Evolutionary conservation across 2,888 invertebrate genomes (phyloP), one percentile per base, ranked within the genome.

Genomic region (Listrodromus nycthemerus): DNA sequence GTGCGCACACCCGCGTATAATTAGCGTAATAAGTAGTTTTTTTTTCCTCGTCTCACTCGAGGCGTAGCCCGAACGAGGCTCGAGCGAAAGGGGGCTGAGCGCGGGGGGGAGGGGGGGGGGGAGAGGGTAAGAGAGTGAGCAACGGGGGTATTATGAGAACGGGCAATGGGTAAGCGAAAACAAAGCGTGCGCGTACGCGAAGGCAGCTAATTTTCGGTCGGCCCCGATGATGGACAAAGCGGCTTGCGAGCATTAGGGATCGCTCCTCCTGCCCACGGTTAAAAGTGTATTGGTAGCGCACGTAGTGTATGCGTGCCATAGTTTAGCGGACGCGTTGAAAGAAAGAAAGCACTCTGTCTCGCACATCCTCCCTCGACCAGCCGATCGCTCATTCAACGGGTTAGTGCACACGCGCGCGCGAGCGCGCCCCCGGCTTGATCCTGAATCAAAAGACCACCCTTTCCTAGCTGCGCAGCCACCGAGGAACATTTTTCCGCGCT

Each of bases 11-110:
- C 85, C 90, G 91, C 91, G 92, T 92, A 92, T 92, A 92, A 92
- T 92, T 92, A 92, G 92, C 92, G 92, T 92, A 92, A 92, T 92
- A 92, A 92, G 92, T 91, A 91, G 92, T 92, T 91, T 92, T 92
- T 87, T 87, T 80, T 65, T 85, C 21, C 37, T 52, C 65, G 41
- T 69, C 73, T 78, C 45, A 21, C 41, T 90, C 85, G 86, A 90
- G 91, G 91, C 90, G 90, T 90, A 84, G 77, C 87, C 87, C 84
- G 85, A 48, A 33, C 71, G 69, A 19, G 52, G 55, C 52, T 21
- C 65, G 61, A 80, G 73, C 37, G 16, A 61, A 80, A 63, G 33
- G 48, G 63, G 48, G 67, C 66, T 10, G n/a, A n/a, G 16, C 8
- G 1, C 3, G 3, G 41, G 13, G 13, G 13, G 13, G 41, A 3